Evolutionary conservation across 1,140 invertebrate genomes (phyloP), one percentile per base, ranked within the genome.

Genomic region (Zaprionus tsacasi): DNA sequence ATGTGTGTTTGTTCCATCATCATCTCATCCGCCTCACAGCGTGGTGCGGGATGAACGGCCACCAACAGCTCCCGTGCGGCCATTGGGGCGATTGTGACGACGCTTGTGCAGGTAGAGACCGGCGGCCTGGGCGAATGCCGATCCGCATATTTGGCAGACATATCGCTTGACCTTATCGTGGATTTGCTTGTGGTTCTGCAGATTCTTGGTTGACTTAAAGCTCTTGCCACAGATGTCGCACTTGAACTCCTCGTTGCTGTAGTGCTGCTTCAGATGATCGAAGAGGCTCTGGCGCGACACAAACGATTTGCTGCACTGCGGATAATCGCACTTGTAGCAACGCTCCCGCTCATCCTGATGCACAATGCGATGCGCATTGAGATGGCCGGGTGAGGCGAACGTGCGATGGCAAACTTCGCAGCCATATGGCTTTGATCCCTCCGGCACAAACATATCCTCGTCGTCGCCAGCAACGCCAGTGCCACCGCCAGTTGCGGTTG

Each of bases 121-220:
- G 61, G 92, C 90, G 35, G 88, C 86, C 70, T 93, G 93, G 30
- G 93, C 92, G 73, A 93, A 94, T 43, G 93, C 91, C 35, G 93
- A 93, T n/a, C 92, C 91, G 74, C 93, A 93, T 55, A 93, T 85
- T 50, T 90, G 88, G 77, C 93, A 93, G 50, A 91, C 78, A 65
- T 92, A 92, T 25, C 92, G 91, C 61, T 91, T 93, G 52, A 93
- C 93, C 15, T 95, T 95, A 70, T 92, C 91, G 56, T 92, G 91
- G 54, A 92, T 92, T 66, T 92, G 91, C 55, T 92, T 92, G 63
- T 92, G 91, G 61, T 92, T 91, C 63, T 90, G 87, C 52, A 92
- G 77, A 75, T 92, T 92, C 72, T 92, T 92, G 6, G 83, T 79
- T 3, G 91, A 92, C 75, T 90, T 92, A 48, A 92, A 92, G 12